Conservation (phyloP, 1,140 invertebrate genomes). For the Drosophila pallidifrons region DNA sequence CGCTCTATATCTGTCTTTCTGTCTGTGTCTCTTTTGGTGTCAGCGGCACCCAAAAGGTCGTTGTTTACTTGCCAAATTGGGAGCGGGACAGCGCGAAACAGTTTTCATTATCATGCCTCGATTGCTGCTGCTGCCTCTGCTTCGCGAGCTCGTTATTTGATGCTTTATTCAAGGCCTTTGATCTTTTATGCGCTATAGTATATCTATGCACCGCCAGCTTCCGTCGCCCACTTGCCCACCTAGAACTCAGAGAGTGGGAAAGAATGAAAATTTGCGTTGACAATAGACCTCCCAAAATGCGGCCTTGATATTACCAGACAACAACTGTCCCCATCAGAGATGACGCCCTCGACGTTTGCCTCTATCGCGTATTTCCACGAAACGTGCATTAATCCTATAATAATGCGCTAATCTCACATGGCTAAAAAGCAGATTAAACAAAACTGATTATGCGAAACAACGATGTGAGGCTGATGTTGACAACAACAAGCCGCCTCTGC, state of each 20-base stretch:
- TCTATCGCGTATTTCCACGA: neutral
- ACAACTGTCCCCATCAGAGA: constrained; percentile 33
- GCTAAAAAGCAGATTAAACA: constrained; percentile 64
- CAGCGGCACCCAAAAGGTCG: constrained; percentile 10
- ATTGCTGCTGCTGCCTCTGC: constrained; percentile 63
- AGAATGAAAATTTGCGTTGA: constrained; percentile 48
- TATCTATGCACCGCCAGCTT: constrained; percentile 58
- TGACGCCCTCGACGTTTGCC: constrained; percentile 9
- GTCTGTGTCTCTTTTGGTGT: neutral
- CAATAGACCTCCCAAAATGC: constrained; percentile 44
- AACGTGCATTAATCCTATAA: constrained; percentile 69
- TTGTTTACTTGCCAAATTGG: constrained; percentile 40
- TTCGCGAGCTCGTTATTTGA: constrained; percentile 72
- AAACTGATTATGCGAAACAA: constrained; percentile 59
- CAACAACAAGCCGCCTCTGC: too few relatives aligned
- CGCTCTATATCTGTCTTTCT: constrained; percentile 12
- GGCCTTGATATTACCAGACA: constrained; percentile 58
- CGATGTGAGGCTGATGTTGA: constrained; percentile 2
- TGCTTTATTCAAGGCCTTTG: constrained; percentile 79
- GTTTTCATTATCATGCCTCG: constrained; percentile 81
- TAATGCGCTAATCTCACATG: constrained; percentile 66
- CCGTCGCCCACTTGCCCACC: neutral
- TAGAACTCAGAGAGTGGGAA: neutral
- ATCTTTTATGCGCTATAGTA: constrained; percentile 73
- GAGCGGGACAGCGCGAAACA: constrained; percentile 42